These are phyloP conservation scores for Erinaceus europaeus DNA, from an alignment of 2,113 vertebrate genomes.

Conservation along the genomic window DNA sequence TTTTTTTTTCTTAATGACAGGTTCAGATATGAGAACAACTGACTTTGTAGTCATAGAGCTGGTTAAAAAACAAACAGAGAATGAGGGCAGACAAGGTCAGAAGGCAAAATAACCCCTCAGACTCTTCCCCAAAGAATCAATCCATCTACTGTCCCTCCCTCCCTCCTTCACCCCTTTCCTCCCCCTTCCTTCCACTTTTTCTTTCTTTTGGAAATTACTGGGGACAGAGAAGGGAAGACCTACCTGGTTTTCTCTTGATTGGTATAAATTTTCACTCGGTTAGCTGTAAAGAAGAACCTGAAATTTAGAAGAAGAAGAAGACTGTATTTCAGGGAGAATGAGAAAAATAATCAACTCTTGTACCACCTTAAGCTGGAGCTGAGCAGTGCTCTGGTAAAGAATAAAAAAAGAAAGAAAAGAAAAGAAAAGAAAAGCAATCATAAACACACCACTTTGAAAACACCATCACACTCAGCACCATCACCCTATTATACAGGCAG, in stretches of 20 bases:
- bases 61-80: background rate
- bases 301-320: slow-evolving; percentile 42
- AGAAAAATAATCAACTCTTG: no score
- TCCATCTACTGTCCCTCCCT: no score
- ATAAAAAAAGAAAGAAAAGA: background rate
- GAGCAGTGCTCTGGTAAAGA: background rate
- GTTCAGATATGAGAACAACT: background rate
- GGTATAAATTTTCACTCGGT: slow-evolving; percentile 90
- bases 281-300: slow-evolving; percentile 90
- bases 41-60: background rate
- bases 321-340: background rate
- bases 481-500: background rate
- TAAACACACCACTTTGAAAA: background rate
- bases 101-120: background rate
- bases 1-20: slow-evolving; percentile 4
- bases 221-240: background rate
- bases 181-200: background rate
- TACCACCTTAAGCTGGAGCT: no score
- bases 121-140: no score
- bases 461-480: background rate
- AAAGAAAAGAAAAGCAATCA: background rate
- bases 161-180: background rate
- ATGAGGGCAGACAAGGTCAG: background rate
- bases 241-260: slow-evolving; percentile 95
- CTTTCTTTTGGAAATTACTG: background rate